Conservation (phyloP, 2,888 invertebrate genomes). For the Perizoma flavofasciatum region DNA sequence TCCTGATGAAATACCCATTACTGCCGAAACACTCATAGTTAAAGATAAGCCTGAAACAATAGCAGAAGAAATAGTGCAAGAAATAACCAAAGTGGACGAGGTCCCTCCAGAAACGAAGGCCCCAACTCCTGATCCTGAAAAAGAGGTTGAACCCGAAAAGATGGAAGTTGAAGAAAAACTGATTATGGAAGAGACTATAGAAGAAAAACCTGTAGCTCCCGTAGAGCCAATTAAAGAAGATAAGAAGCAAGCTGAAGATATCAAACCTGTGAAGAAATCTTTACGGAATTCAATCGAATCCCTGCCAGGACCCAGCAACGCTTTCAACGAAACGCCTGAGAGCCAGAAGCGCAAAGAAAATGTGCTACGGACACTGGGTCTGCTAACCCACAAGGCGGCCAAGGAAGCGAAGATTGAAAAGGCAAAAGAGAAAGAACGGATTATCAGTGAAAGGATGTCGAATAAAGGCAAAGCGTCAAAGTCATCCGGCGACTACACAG, state of each 20-base stretch:
- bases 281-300: constrained; percentile 61
- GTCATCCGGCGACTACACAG: constrained; percentile 86
- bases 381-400: constrained; percentile 89
- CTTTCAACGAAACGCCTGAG: constrained; percentile 83
- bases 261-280: constrained; percentile 54
- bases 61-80: constrained; percentile 34
- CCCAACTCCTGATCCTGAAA: constrained; percentile 26
- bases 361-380: constrained; percentile 88
- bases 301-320: constrained; percentile 68
- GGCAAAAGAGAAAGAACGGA: constrained; percentile 76
- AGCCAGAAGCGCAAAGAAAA: constrained; percentile 88
- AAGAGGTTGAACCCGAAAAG: constrained; percentile 34
- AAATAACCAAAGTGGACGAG: constrained; percentile 30
- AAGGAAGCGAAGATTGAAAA: constrained; percentile 86
- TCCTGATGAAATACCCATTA: constrained; percentile 54
- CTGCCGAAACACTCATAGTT: constrained; percentile 54
- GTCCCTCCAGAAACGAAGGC: constrained; percentile 21
- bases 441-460: constrained; percentile 56
- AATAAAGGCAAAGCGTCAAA: constrained; percentile 62
- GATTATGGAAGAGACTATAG: constrained; percentile 12
- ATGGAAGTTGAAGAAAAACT: constrained; percentile 38
- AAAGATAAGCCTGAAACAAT: constrained; percentile 28
- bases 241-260: constrained; percentile 37
- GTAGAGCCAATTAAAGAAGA: constrained; percentile 34
- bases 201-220: constrained; percentile 31